Evolutionary conservation across 2,797 vertebrate genomes (phyloP).

Genomic region (Falco rusticolus): DNA sequence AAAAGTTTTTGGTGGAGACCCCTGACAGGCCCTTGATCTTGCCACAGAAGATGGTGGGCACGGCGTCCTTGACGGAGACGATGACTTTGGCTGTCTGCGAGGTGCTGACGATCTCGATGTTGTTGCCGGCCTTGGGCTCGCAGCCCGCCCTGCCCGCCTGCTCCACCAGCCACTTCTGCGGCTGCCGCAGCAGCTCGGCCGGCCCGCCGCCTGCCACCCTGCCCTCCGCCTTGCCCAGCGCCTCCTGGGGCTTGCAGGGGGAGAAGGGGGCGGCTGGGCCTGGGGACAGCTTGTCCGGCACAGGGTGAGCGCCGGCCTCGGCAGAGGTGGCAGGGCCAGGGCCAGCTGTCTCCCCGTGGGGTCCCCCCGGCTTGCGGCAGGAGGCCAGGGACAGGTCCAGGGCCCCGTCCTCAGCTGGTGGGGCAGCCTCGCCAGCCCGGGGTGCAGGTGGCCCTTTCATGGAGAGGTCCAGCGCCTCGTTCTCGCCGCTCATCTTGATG

Average conservation of each 20-base stretch:
- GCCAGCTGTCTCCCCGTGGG: conserved; percentile 30
- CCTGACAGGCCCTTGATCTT: conserved; percentile 96
- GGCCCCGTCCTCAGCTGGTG: conserved; percentile 80
- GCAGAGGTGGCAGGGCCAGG: rapidly evolving
- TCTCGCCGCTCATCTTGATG: conserved; percentile 84
- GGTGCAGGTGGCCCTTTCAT: conserved; percentile 81
- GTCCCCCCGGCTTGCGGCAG: conserved; percentile 78
- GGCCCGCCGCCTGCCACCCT: conserved; percentile 76
- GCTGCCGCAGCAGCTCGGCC: conserved; percentile 85
- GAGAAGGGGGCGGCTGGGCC: conserved; percentile 68
- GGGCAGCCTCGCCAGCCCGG: conserved; percentile 75
- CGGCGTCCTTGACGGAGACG: conserved; percentile 94
- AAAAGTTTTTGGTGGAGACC: conserved; percentile 98
- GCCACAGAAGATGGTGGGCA: conserved; percentile 95
- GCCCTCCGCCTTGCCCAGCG: conserved; percentile 79
- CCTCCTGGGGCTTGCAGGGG: conserved; percentile 68
- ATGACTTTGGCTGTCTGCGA: conserved; percentile 97
- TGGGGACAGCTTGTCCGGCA: conserved; percentile 65
- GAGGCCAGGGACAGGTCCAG: conserved; percentile 89
- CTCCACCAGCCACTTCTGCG: conserved; percentile 89
- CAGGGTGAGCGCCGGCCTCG: conserved; percentile 30
- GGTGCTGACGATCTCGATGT: conserved; percentile 89
- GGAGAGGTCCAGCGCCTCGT: conserved; percentile 92
- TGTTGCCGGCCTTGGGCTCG: conserved; percentile 78
- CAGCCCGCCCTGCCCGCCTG: conserved; percentile 72